Conservation (phyloP, 2,113 vertebrate species). For the Dasyornis broadbenti region DNA sequence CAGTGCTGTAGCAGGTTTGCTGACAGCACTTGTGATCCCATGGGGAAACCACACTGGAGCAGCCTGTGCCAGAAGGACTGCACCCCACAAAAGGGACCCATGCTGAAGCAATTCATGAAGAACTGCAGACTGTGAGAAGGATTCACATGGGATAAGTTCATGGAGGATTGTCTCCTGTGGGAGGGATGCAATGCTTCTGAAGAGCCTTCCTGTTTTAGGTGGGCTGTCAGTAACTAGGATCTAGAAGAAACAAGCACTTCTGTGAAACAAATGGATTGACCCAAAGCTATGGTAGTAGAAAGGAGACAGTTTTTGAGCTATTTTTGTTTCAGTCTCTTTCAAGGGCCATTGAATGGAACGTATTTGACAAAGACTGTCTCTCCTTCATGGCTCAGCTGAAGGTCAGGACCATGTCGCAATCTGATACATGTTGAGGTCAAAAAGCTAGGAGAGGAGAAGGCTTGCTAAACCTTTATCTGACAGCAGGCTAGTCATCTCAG, state of each 20-base stretch:
- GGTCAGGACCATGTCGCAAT: neutral
- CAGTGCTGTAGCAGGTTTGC: neutral
- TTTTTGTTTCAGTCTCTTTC: neutral
- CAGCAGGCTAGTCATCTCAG: neutral
- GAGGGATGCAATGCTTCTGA: neutral
- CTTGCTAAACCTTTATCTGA: neutral
- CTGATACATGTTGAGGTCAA: neutral
- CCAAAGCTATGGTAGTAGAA: neutral
- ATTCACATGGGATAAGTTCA: neutral
- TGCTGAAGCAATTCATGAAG: neutral
- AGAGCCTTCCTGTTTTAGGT: neutral
- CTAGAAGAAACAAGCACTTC: neutral
- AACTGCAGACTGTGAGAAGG: neutral
- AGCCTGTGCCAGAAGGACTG: neutral
- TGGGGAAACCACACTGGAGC: rapidly evolving
- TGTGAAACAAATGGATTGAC: neutral
- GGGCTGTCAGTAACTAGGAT: neutral
- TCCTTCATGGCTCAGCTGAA: neutral
- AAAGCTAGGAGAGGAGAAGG: neutral
- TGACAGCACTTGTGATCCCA: neutral
- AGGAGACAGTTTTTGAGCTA: neutral
- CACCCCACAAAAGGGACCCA: neutral
- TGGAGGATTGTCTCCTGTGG: neutral
- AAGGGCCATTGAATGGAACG: rapidly evolving
- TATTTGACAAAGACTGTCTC: neutral